Evolutionary conservation across 2,797 vertebrate genomes (phyloP), one percentile per base, ranked within the genome.

Genomic region (Apogon talboti): DNA sequence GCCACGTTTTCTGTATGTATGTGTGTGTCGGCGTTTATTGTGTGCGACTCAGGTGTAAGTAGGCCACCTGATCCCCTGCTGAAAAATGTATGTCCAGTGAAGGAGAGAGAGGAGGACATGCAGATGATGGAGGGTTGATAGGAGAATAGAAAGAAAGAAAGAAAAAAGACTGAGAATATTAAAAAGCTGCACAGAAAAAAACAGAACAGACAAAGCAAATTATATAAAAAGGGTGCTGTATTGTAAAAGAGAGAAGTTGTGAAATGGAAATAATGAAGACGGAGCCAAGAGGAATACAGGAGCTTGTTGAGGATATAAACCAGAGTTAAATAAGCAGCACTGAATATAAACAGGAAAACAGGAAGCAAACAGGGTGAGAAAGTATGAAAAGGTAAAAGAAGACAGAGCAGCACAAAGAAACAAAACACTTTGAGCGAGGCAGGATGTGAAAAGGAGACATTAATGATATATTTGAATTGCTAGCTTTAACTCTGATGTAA

Each of bases 51-150:
- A 49, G 64, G 30, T 75, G 46, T 72, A 81, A 75, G 72, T 74
- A 73, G 72, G 76, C 74, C 81, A 82, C 81, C 89, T 86, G 83
- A 87, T 80, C 74, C 74, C 75, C 61, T 44, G 35, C 72, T 87
- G 78, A 89, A 87, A 90, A 78, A 84, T 76, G 72, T 60, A 87
- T 81, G 71, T 79, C 80, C 69, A 69, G 53, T 74, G 38, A 43
- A 63, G 30, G 37, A 66, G 44, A 49, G 24, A 44, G 47, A 52
- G 24, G 68, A 62, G 18, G 35, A 11, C 14, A 24, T 24, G 48
- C 21, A 64, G 54, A 33, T 28, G 50, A 60, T 68, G 38, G 71
- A 62, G 13, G 41, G 53, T 42, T 18, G 58, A 48, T 28, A 58
- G 50, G 2, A 56, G 3, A 45, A 41, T 19, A 41, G 52, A 44